Percentiles rank a stretch among this genome's conserved stretches.
Evolutionary conservation across 92 coral and sea anemone species (phyloP).

Genomic region (Blastomussa wellsi): DNA sequence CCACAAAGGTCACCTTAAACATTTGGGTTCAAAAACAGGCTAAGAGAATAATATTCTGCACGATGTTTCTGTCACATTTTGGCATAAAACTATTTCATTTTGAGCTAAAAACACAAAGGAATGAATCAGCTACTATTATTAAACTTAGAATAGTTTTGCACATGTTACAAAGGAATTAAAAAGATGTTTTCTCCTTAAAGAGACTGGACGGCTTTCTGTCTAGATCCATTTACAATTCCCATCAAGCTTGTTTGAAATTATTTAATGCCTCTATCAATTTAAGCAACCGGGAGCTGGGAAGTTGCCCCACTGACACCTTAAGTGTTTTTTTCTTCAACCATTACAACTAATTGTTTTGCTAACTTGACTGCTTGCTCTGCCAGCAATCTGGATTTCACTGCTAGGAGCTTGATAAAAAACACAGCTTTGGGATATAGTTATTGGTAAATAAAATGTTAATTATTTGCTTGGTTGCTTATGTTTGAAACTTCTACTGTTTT

Average conservation of each 20-base stretch:
- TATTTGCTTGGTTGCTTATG: not conserved
- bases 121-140: not conserved
- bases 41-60: not conserved
- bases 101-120: not conserved
- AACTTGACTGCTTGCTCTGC: not conserved
- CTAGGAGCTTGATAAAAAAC: not conserved
- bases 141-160: not conserved
- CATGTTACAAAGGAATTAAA: slow-evolving; percentile 2
- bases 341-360: not conserved
- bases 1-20: not conserved
- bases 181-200: not conserved
- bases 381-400: not conserved
- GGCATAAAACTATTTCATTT: not conserved
- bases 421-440: not conserved
- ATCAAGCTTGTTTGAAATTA: not conserved
- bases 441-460: not conserved
- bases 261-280: not conserved
- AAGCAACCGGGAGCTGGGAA: not conserved
- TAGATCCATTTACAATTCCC: not conserved
- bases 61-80: not conserved
- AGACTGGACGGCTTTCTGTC: not conserved
- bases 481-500: not conserved
- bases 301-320: not conserved
- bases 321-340: not conserved
- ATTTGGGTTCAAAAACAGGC: not conserved